Percentiles rank a stretch among this genome's conserved stretches.
Conservation (phyloP, 2,113 vertebrate species). For the Centrocercus urophasianus region DNA sequence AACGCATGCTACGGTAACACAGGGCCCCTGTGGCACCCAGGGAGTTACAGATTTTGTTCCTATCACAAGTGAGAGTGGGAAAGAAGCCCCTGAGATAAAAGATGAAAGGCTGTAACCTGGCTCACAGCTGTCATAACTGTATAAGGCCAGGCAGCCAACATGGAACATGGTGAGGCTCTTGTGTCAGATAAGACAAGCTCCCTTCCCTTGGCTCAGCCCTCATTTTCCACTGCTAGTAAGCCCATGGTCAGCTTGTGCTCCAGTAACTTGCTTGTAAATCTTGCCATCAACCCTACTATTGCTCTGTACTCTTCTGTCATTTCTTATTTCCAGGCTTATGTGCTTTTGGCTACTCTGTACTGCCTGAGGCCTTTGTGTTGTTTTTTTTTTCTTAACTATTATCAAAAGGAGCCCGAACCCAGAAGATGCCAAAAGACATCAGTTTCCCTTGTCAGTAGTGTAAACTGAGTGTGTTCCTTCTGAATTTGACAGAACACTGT, state of each 20-base stretch:
- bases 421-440: slow-evolving; percentile 36
- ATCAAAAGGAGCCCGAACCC: background rate
- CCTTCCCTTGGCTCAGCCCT: background rate
- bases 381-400: background rate
- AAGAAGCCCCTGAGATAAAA: background rate
- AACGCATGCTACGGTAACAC: accelerated
- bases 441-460: background rate
- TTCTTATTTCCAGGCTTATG: slow-evolving; percentile 17
- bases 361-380: background rate
- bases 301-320: background rate
- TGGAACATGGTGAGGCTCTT: background rate
- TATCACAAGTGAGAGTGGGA: background rate
- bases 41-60: background rate
- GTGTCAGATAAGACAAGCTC: background rate
- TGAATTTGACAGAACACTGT: background rate
- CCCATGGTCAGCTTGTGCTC: background rate
- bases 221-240: background rate
- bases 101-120: background rate
- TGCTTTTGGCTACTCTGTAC: background rate
- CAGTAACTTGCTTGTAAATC: background rate
- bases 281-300: background rate
- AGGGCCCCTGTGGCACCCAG: accelerated
- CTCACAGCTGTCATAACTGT: background rate
- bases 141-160: background rate
- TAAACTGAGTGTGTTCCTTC: background rate